Evolutionary conservation across 2,888 invertebrate genomes (phyloP), one percentile per base, ranked within the genome.

Genomic region (Lordiphosa fenestrarum): DNA sequence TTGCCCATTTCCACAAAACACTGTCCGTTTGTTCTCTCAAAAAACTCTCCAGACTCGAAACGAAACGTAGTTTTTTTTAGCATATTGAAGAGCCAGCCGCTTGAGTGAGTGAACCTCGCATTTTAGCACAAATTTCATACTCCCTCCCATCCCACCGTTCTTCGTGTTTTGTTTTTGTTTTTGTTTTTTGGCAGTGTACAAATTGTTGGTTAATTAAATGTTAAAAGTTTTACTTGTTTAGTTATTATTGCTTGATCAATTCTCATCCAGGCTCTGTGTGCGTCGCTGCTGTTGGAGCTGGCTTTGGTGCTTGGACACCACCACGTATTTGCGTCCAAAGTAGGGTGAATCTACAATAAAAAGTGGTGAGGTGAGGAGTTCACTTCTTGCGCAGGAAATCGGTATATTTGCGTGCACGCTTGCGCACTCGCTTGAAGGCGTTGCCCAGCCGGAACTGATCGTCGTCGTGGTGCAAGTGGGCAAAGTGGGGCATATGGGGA

Each of bases 371-470:
- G 9, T 30, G 30, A 9, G 9, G 30, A 9, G 30, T 49, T 84
- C 84, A 89, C 73, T 89, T 89, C 69, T 88, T 89, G 73, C 88
- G 89, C 66, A 89, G 74, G 63, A 88, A 89, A 41, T 89, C 89
- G 40, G 89, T 87, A 82, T 87, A 90, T 82, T 90, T 89, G 72
- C 89, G 87, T 70, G 89, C 90, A 63, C 89, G 88, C 73, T 87
- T 90, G 70, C 89, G 87, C 54, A 89, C 89, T 63, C 84, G 77
- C 61, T 84, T 88, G 13, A 89, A 71, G 55, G 89, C 89, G 57
- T 81, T 88, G 60, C 87, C 85, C 66, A 89, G 71, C 67, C 88
- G 89, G 63, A 88, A 88, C 60, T 87, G 88, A 57, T 88, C 89
- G 38, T 87, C 82, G 62, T 39, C 21, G 39, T 39, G 19, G 39